These are phyloP conservation scores for Semnornis frantzii DNA, from an alignment of 2,113 vertebrate species.

Conservation along the genomic window DNA sequence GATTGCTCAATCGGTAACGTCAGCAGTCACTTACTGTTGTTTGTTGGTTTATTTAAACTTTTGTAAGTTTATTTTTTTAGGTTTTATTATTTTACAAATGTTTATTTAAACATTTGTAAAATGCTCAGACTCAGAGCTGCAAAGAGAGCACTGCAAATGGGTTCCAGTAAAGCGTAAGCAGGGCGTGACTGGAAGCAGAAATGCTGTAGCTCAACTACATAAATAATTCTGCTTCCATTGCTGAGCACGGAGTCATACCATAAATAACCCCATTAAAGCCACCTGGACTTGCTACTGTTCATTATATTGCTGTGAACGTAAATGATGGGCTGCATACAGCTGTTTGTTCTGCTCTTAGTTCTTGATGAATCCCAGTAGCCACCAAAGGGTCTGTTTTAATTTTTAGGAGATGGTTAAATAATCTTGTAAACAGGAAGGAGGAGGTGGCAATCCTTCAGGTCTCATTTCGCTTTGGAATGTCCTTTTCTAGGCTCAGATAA, in stretches of 20 bases:
- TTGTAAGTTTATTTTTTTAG: no score
- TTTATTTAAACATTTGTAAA: not conserved
- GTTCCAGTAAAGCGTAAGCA: not conserved
- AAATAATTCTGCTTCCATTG: slow-evolving; percentile 42
- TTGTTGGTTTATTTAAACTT: not conserved
- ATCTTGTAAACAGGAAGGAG: slow-evolving; percentile 6
- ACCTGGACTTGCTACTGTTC: not conserved
- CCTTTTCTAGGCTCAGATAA: not conserved
- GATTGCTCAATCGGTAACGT: slow-evolving; percentile 92
- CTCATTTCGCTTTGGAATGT: not conserved
- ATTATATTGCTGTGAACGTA: not conserved
- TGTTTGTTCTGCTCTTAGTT: not conserved
- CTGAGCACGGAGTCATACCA: not conserved
- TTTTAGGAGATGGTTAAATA: slow-evolving; percentile 16
- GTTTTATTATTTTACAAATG: no score
- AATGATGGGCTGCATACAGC: not conserved
- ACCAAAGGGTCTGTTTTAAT: not conserved
- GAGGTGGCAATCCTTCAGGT: not conserved
- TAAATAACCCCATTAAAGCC: slow-evolving; percentile 51
- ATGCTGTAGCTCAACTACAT: not conserved
- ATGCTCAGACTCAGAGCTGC: not conserved
- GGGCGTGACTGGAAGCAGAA: slow-evolving; percentile 4
- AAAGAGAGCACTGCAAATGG: not conserved
- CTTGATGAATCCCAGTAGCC: not conserved
- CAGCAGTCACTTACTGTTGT: not conserved